Evolutionary conservation across 1,140 invertebrate species (phyloP).

Genomic region (Cyclargus thomasi): DNA sequence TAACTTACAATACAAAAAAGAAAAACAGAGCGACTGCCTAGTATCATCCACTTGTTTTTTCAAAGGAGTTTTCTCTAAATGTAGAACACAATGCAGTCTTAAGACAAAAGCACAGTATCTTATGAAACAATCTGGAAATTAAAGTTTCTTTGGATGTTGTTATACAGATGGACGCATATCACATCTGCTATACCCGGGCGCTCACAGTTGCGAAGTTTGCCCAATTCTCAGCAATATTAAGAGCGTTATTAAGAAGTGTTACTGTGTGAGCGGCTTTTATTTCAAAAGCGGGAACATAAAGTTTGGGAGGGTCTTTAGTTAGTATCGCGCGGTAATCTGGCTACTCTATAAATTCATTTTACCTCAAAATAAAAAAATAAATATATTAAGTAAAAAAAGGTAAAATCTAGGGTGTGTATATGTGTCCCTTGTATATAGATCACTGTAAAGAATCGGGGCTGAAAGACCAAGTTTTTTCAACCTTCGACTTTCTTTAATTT

Average conservation of each 20-base stretch:
- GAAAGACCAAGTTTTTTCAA: no score
- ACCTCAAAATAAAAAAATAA: no score
- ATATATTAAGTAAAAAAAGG: no score
- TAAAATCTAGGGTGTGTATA: no score
- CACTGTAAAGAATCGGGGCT: no score
- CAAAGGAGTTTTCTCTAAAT: background rate
- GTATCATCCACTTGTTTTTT: background rate
- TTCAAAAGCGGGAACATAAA: constrained; percentile 54
- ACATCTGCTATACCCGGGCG: constrained; percentile 27
- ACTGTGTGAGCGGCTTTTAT: constrained; percentile 52
- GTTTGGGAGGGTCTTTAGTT: constrained; percentile 64
- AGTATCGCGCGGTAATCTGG: constrained; percentile 23
- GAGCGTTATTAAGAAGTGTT: constrained; percentile 63
- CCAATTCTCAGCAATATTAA: constrained; percentile 64
- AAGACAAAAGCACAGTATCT: background rate
- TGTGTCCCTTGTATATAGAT: no score
- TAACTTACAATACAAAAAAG: no score
- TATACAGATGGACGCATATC: constrained; percentile 2
- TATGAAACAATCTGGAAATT: background rate
- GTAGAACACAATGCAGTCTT: background rate
- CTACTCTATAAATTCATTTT: background rate
- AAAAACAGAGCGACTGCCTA: background rate
- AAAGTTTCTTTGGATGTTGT: constrained; percentile 1
- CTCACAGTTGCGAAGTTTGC: constrained; percentile 65
- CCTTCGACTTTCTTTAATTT: no score